Evolutionary conservation across 2,113 vertebrate genomes (phyloP).

Genomic region (Maccullochella peelii): DNA sequence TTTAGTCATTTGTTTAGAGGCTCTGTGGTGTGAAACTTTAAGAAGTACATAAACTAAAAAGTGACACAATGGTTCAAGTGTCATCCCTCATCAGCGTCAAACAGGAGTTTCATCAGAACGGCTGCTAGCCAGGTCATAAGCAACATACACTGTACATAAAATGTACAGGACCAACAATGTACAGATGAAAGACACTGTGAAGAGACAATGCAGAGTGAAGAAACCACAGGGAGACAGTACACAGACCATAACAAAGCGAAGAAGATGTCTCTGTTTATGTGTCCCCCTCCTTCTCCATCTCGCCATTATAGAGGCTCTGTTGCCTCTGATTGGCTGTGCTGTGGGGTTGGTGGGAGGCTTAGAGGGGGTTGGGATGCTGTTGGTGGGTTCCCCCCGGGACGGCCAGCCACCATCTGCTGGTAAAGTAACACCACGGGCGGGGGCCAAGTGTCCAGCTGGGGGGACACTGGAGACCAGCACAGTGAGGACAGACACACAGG

Average conservation of each 20-base stretch:
- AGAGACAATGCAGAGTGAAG: neutral
- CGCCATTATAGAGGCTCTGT: neutral
- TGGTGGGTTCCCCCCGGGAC: conserved; percentile 30
- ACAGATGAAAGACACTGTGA: neutral
- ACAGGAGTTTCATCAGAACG: neutral
- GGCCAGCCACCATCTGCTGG: conserved; percentile 80
- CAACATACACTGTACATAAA: neutral
- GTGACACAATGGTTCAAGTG: neutral
- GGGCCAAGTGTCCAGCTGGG: conserved; percentile 51
- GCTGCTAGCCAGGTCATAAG: neutral
- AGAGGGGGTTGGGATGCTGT: conserved; percentile 54
- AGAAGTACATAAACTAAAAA: neutral
- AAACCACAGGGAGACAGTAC: neutral
- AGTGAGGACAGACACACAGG: conserved; percentile 17
- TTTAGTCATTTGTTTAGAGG: neutral
- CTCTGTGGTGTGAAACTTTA: neutral
- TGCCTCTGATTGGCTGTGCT: conserved; percentile 33
- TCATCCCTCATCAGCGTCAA: neutral
- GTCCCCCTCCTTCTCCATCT: neutral
- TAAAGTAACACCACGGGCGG: conserved; percentile 78
- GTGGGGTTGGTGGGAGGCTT: neutral
- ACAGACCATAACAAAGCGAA: neutral
- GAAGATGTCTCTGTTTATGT: neutral
- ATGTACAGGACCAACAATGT: neutral
- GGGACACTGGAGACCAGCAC: conserved; percentile 42